Base-by-base conservation (phyloP, 2,888 invertebrate species). In the Desoria tigrina region DNA sequence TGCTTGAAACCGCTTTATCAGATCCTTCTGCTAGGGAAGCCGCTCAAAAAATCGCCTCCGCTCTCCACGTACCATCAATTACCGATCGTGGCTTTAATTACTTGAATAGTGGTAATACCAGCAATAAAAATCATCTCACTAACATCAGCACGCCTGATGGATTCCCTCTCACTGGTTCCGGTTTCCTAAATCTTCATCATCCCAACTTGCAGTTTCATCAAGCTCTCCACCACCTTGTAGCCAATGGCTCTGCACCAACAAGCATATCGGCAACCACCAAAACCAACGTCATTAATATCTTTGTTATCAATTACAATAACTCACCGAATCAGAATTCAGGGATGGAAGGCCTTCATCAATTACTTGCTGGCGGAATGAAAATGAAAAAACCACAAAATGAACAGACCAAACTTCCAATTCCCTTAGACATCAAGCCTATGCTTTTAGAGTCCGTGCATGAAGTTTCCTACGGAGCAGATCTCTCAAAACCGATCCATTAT, bases 191-290 rank as follows among this genome's bases (percentile, higher is more conserved):
- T 54, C 57, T 76, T 18, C 69, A 76, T 39, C 73, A 74, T 66
- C 76, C 76, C 9, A 76, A 76, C 63, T 69, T 76, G 42, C 74
- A 76, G 61, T 76, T 76, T 68, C 76, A 76, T 65, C 74, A 76
- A 63, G 74, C 74, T 14, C 73, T 76, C 42, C 76, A 76, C 66
- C 72, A 76, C 27, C 67, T 76, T 39, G 65, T 76, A 24, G 75
- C 74, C n/a, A 76, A 76, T 66, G 74, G 75, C 26, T 66, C 73
- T n/a, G 61, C 68, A n/a, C 74, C 76, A 11, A 74, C 75, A 23
- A 69, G 63, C 55, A 73, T 76, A 27, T 74, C 71, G 58, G 76
- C 76, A 28, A 74, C 72, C 39, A 74, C 74, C n/a, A 76, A 74
- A 62, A 76, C 76, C n/a, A 76, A 76, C 51, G 71, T 76, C 53